phyloP scores from a whole-genome alignment of 1,140 invertebrate species.

The Neodiprion lecontei region DNA sequence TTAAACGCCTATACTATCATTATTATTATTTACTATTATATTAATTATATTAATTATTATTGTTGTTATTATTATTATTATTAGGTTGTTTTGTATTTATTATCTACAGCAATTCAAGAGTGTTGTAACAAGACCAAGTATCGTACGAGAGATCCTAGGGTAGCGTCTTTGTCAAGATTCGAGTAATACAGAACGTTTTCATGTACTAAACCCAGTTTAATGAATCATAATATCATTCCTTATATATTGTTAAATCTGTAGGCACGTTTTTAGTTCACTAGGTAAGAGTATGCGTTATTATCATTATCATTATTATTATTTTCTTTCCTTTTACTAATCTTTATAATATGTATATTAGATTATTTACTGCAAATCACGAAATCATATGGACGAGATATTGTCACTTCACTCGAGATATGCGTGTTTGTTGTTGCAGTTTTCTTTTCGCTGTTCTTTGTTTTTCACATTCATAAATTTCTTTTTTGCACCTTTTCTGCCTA shows the following conservation, averaged over 20 bases:
- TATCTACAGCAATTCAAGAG: background rate
- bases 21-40: background rate
- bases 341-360: background rate
- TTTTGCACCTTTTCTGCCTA: no score
- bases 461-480: no score
- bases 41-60: background rate
- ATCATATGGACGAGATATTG: constrained; percentile 10
- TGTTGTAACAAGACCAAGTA: constrained; percentile 1
- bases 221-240: background rate
- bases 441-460: background rate
- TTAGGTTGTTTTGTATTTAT: background rate
- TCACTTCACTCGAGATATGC: constrained; percentile 12
- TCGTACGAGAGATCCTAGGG: background rate
- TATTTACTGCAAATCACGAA: background rate
- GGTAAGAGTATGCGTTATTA: background rate
- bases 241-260: background rate
- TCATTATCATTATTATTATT: background rate
- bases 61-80: background rate
- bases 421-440: background rate
- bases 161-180: background rate
- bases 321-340: background rate
- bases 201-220: background rate
- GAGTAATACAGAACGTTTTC: background rate
- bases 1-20: background rate
- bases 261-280: constrained; percentile 2